Base-by-base conservation (phyloP, 2,888 invertebrate genomes). In the Drosophila meridiana region DNA sequence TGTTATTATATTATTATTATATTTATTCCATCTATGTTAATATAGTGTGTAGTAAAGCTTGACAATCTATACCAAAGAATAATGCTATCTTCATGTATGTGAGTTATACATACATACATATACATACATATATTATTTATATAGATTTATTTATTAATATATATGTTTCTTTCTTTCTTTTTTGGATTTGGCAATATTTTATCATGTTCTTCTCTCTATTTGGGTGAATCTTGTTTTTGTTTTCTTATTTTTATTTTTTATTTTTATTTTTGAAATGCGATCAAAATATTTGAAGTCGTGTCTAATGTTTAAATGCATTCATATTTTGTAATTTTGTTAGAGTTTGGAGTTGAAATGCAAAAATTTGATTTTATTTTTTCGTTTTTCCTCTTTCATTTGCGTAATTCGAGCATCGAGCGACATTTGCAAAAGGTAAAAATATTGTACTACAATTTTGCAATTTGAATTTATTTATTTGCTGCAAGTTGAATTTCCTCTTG, bases 41-140 rank as follows among this genome's bases (percentile, higher is more conserved):
- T 80, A 72, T 87, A 86, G 75, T 90, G 82, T 86, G 81, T 87
- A 83, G 89, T 87, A 87, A 87, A 87, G 86, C 86, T 87, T 89
- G 90, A 90, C 89, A 90, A 87, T 87, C 84, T 90, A 87, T 84
- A 71, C 76, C 80, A 71, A 79, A 80, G 82, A 48, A 82, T 85
- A 90, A 89, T 85, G 74, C 81, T 80, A 80, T 88, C 71, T 73
- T 87, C 70, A 61, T 84, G 76, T 83, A 59, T 69, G 71, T 66
- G 52, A 59, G 75, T 68, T 63, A 71, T 63, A 81, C 56, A 53
- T 59, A 56, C 56, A 56, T 42, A 56, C 40, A 56, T 36, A n/a
- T 30, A 42, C 40, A 50, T 67, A 48, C 45, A 72, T 34, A 4
- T 60, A 62, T 43, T 52, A 42, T 53, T 34, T 58, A 63, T 52